Conservation (phyloP, 1,140 invertebrate species). For the Caerostris darwini region DNA sequence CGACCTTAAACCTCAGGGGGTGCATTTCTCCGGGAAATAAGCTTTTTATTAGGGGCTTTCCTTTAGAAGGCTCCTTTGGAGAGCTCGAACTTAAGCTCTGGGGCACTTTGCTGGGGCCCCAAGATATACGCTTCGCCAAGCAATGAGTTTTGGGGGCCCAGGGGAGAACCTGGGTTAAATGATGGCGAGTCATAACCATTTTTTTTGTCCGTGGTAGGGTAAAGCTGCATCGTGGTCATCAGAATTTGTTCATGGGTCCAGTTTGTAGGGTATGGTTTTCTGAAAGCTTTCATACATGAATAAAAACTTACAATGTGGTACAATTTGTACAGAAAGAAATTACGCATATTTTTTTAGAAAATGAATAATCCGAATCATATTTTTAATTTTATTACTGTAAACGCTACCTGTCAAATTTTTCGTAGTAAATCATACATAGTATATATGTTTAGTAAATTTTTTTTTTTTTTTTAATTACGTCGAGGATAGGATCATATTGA, state of each 20-base stretch:
- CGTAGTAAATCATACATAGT: too few relatives aligned
- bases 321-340: too few relatives aligned
- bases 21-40: background rate
- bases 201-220: background rate
- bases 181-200: conserved; percentile 53
- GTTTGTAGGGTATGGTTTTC: too few relatives aligned
- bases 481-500: too few relatives aligned
- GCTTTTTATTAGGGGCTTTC: conserved; percentile 11
- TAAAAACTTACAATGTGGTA: too few relatives aligned
- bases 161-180: conserved; percentile 38
- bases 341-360: too few relatives aligned
- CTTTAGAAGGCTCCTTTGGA: background rate
- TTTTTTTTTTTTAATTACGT: too few relatives aligned
- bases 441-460: too few relatives aligned
- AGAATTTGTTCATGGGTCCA: background rate
- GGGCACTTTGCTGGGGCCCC: background rate
- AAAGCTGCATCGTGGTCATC: background rate
- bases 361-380: too few relatives aligned
- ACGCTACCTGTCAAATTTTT: too few relatives aligned
- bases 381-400: too few relatives aligned
- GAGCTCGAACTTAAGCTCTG: conserved; percentile 29
- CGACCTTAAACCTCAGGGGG: conserved; percentile 14
- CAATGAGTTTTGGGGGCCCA: conserved; percentile 15
- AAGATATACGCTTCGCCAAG: background rate
- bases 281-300: too few relatives aligned